Evolutionary conservation across 2,113 vertebrate genomes (phyloP), one percentile per base, ranked within the genome.

Genomic region (Albula goreensis): DNA sequence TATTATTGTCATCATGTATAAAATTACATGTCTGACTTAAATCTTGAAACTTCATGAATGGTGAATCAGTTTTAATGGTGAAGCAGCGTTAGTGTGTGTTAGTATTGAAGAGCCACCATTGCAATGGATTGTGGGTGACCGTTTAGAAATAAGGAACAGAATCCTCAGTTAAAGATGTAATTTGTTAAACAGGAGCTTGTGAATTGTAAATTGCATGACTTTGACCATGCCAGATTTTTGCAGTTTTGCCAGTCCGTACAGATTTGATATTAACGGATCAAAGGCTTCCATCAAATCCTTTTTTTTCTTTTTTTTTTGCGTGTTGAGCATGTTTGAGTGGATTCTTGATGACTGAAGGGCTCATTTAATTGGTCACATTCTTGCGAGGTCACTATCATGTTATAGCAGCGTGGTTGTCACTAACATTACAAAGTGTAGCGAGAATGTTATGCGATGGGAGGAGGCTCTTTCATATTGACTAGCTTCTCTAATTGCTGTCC

Each of bases 401-500:
- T 41, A 17, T 60, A 49, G n/a, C 56, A 19, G 48, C n/a, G 70
- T 10, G 70, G n/a, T 17, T 57, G 53, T 82, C 17, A 48, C n/a
- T 1, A 60, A 60, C 53, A 82, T 48, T 50, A 48, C 78, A 13
- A 49, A 17, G 7, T 15, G 22, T 31, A 31, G 81, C 8, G 13
- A 53, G 50, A 83, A 15, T 57, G n/a, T 17, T 13, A 6, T 60
- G 53, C 31, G 53, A 41, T n/a, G 81, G 81, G 25, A 83, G 12
- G 53, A 19, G 81, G 25, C 56, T 51, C 13, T 56, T 5, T 49
- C 56, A 13, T 13, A 19, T 12, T 17, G 81, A 17, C 80, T 25
- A 25, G 15, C 80, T 12, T 57, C 81, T 63, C 10, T 83, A 83
- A 83, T 83, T 83, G 25, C 80, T 49, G 53, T 87, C 87, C 86